phyloP scores from a whole-genome alignment of 1,140 invertebrate genomes.

The Euura lappo region DNA sequence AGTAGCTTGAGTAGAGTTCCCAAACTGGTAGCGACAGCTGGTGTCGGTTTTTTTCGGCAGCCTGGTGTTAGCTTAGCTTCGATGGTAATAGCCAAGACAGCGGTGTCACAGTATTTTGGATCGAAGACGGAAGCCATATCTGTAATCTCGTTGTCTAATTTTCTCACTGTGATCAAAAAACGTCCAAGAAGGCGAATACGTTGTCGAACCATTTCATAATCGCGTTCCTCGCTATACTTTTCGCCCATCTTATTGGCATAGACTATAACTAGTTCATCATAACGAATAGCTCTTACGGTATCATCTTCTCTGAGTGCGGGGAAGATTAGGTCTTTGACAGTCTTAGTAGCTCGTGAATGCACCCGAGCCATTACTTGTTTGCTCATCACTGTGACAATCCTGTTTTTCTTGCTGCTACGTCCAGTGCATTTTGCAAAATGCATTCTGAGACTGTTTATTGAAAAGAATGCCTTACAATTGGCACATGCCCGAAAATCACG shows the following conservation, averaged over 20 bases:
- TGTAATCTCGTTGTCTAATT: conserved; percentile 14
- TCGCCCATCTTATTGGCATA: too few species aligned
- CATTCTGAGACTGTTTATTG: conserved; percentile 19
- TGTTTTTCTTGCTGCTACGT: conserved; percentile 6
- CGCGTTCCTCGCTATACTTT: conserved; percentile 16
- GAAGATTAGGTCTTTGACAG: conserved; percentile 18
- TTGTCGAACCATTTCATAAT: conserved; percentile 23
- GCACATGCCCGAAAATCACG: conserved; percentile 20
- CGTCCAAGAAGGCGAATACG: conserved; percentile 20
- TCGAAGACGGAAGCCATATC: conserved; percentile 25
- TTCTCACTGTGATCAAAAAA: conserved; percentile 15
- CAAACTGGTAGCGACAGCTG: conserved; percentile 14
- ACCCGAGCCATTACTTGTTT: conserved; percentile 17
- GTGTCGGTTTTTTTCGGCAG: conserved; percentile 1
- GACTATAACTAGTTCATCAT: conserved; percentile 27
- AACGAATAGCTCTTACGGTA: conserved; percentile 20
- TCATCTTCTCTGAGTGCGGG: conserved; percentile 27
- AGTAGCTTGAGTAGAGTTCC: conserved; percentile 19
- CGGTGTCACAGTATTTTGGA: conserved; percentile 21
- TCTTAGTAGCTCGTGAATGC: conserved; percentile 17
- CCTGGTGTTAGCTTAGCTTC: conserved; percentile 15
- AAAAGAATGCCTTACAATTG: conserved; percentile 24
- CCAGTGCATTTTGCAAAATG: conserved; percentile 19
- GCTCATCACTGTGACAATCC: conserved; percentile 8
- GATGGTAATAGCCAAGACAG: conserved; percentile 12